Conservation (phyloP, 2,113 vertebrate species). For the Oostethus manadensis region DNA sequence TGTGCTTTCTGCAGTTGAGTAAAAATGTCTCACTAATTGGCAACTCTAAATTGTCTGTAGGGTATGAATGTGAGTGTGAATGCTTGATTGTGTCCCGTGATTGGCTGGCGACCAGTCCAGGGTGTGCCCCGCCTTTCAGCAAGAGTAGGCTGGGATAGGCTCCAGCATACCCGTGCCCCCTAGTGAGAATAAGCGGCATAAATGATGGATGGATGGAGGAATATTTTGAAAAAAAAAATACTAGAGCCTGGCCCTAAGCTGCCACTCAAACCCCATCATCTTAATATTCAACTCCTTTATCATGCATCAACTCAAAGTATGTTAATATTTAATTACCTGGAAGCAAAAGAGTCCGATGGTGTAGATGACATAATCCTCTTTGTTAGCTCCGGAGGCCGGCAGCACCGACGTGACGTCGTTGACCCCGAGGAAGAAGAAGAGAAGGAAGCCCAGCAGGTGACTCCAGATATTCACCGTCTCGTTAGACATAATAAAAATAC, state of each 20-base stretch:
- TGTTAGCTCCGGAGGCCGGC: conserved; percentile 82
- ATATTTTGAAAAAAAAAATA: too few relatives aligned
- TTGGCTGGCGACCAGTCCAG: too few relatives aligned
- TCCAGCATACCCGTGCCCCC: too few relatives aligned
- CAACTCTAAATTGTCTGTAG: too few relatives aligned
- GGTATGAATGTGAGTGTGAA: too few relatives aligned
- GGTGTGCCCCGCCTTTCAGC: too few relatives aligned
- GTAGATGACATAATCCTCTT: conserved; percentile 95
- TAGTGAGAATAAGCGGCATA: too few relatives aligned
- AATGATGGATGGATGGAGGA: too few relatives aligned
- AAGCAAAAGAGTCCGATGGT: conserved; percentile 94
- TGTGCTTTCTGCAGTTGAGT: too few relatives aligned
- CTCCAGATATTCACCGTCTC: conserved; percentile 99
- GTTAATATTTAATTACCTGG: conserved; percentile 76
- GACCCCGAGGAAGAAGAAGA: conserved; percentile 88
- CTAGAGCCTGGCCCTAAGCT: background rate
- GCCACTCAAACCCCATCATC: background rate
- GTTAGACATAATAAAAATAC: conserved; percentile 94
- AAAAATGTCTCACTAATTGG: too few relatives aligned
- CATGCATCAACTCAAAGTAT: background rate
- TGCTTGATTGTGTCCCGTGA: too few relatives aligned
- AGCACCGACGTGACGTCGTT: conserved; percentile 85
- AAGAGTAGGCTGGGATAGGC: too few relatives aligned
- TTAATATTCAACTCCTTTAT: background rate
- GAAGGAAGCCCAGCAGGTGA: conserved; percentile 90